Evolutionary conservation across 2,797 vertebrate genomes (phyloP).

Genomic region (Acanthurus tractus): DNA sequence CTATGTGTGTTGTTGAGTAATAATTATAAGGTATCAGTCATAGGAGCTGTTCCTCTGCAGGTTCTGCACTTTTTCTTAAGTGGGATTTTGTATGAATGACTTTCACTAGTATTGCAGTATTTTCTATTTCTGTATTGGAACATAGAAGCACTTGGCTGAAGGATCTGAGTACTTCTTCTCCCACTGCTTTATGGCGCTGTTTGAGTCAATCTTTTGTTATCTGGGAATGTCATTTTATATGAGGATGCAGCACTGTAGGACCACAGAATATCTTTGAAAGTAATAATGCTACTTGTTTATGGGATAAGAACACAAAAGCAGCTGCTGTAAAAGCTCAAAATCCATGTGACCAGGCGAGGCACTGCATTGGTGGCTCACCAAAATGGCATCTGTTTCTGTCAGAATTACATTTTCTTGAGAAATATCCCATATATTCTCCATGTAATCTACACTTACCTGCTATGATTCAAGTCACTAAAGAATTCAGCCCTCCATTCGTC

Average conservation of each 20-base stretch:
- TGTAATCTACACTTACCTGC: slow-evolving; percentile 33
- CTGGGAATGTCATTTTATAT: neutral
- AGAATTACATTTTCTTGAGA: slow-evolving; percentile 32
- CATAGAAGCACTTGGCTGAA: neutral
- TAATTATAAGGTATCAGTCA: no score
- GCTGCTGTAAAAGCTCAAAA: slow-evolving; percentile 7
- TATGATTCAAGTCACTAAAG: slow-evolving; percentile 57
- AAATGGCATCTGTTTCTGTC: slow-evolving; percentile 34
- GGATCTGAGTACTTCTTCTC: neutral
- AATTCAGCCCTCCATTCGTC: slow-evolving; percentile 60
- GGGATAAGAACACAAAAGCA: neutral
- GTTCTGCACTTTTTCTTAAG: neutral
- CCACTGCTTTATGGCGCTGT: neutral
- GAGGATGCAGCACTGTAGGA: neutral
- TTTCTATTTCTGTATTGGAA: neutral
- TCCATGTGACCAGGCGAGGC: slow-evolving; percentile 11
- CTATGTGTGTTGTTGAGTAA: no score
- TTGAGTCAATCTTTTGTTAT: neutral
- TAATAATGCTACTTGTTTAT: slow-evolving; percentile 16
- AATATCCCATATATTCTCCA: slow-evolving; percentile 42
- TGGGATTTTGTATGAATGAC: neutral
- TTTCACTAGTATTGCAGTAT: neutral
- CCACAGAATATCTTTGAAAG: slow-evolving; percentile 11
- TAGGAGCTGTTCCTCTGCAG: no score
- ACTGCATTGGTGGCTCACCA: slow-evolving; percentile 10